Evolutionary conservation across 92 coral and sea anemone species (phyloP), one percentile per base, ranked within the genome.

Genomic region (Epizoanthus stellaris): DNA sequence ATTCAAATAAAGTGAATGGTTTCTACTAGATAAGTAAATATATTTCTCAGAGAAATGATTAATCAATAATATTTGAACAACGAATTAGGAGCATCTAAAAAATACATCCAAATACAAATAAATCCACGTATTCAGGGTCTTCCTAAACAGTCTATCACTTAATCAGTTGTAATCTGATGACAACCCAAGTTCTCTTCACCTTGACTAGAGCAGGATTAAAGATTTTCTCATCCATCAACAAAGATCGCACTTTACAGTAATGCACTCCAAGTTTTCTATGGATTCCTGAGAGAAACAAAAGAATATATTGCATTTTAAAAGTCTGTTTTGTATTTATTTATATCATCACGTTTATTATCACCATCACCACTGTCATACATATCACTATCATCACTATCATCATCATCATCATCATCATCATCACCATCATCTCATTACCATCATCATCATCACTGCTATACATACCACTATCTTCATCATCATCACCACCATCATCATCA

Each of bases 201-300:
- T 94, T 91, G 30, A 94, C 73, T 40, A 96, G 93, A 7, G 91
- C 66, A 15, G 94, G 93, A 76, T 93, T 94, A 98, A 98, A 96
- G 64, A 96, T 88, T 80, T 87, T 94, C 76, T 92, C 91, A 49
- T 96, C 99, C 99, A 96, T 96, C 52, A 96, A 82, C 47, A 96
- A 83, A 21, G 99, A 96, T 15, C 98, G 88, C 23, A 95, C 92
- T 82, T 95, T 91, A 66, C 98, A 96, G 76, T 88, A 91, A 42
- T 87, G 95, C 16, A 91, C 96, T 23, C 99, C 99, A n/a, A 96
- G 86, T 69, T 90, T 92, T 66, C 99, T 91, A 67, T 96, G 99
- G 60, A 92, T 79, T 34, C 99, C 99, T 94, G n/a, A 25, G 12
- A 77, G 6, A 59, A 34, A 1, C 61, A 56, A n/a, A 4, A 9